Base-by-base conservation (phyloP, 2,888 invertebrate genomes). In the Dasysyrphus albostriatus region DNA sequence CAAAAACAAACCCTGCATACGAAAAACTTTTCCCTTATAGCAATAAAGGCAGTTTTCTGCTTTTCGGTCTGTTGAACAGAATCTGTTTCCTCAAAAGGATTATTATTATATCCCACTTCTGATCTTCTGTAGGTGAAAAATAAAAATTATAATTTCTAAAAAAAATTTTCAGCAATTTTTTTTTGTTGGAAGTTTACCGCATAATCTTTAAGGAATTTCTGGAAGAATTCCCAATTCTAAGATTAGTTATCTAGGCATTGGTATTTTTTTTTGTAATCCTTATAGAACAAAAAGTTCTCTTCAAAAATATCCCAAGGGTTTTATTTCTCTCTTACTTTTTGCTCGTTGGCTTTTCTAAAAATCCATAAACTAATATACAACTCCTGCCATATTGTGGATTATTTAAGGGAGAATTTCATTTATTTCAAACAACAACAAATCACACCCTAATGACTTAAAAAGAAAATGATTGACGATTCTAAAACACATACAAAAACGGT, bases 361-460 rank as follows among this genome's bases (percentile, higher is more conserved):
- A 34, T 16, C 32, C 61, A 19, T 19, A 12, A 6, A 37, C 34
- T 19, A 59, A 19, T 14, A 32, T 4, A 47, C 24, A 24, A 49
- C 10, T 49, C 49, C 10, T 72, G 9, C n/a, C 0, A 16, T 32
- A 19, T 47, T 42, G 12, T 39, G 32, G 9, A 44, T 3, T 10
- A 3, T 9, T 51, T 29, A 2, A 1, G 7, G 24, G 14, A 8
- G 19, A 24, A 10, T 56, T 51, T 78, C 32, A 14, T 67, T 56
- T 75, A 42, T 73, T 47, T 29, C n/a, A 3, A 34, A 49, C 19
- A n/a, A 49, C 19, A n/a, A 73, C 56, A 77, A 85, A 81, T 85
- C 85, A 81, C 81, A 81, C 81, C 77, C 85, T 65, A 77, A 81
- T 85, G 81, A 74, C 59, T 78, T 69, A n/a, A 58, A 74, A 77